Evolutionary conservation across 2,888 invertebrate species (phyloP).

Genomic region (Eurytoma adleriae): DNA sequence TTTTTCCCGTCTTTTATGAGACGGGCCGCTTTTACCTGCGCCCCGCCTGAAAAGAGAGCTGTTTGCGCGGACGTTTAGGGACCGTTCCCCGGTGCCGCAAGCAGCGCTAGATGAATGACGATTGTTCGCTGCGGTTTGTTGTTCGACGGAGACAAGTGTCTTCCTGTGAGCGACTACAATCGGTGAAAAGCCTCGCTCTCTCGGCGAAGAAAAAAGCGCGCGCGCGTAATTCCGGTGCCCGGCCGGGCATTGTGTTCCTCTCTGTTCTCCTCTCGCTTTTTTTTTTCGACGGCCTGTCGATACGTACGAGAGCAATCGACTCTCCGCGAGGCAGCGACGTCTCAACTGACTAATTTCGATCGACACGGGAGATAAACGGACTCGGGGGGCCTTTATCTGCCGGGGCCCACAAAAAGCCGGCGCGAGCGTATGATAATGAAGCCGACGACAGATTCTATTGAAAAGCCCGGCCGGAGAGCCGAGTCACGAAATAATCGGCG

Average conservation of each 20-base stretch:
- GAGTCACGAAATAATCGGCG: conserved; percentile 49
- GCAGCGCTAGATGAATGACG: conserved; percentile 42
- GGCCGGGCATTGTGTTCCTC: not conserved
- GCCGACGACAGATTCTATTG: conserved; percentile 52
- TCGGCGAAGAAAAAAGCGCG: conserved; percentile 38
- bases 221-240: conserved; percentile 43
- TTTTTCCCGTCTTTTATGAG: conserved; percentile 25
- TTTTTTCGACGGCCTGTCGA: conserved; percentile 32
- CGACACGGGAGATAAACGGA: conserved; percentile 41
- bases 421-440: conserved; percentile 48
- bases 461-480: conserved; percentile 21
- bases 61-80: conserved; percentile 49
- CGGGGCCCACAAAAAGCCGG: conserved; percentile 6
- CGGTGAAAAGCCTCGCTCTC: conserved; percentile 28
- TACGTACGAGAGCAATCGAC: not conserved
- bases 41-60: conserved; percentile 27
- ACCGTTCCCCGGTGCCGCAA: not conserved
- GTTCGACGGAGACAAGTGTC: conserved; percentile 47
- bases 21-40: conserved; percentile 39
- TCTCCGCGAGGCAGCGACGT: conserved; percentile 16
- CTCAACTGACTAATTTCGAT: conserved; percentile 55
- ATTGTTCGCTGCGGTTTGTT: conserved; percentile 53
- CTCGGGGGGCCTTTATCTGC: conserved; percentile 22
- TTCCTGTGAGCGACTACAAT: conserved; percentile 21
- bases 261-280: too few species aligned